Evolutionary conservation across 2,888 invertebrate species (phyloP).

Genomic region (Pterostichus niger): DNA sequence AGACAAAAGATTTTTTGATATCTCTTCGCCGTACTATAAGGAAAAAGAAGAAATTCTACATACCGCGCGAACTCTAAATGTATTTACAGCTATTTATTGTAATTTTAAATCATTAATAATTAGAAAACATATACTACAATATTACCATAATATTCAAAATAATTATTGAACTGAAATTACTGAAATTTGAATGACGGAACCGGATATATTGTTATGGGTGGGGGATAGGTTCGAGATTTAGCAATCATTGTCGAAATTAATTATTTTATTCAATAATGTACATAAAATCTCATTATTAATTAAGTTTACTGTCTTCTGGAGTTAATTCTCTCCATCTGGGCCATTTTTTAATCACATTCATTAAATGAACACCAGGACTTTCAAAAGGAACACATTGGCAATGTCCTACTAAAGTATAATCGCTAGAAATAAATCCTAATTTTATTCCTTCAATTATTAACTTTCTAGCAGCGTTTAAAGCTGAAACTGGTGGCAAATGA

Average conservation of each 20-base stretch:
- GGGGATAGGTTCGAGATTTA: no score
- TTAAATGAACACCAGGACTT: slow-evolving; percentile 79
- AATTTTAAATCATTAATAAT: no score
- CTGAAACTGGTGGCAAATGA: slow-evolving; percentile 75
- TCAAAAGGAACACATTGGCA: slow-evolving; percentile 78
- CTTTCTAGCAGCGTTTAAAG: slow-evolving; percentile 76
- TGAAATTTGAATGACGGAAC: no score
- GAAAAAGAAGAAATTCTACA: slow-evolving; percentile 14
- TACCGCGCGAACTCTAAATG: neutral
- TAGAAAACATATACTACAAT: neutral
- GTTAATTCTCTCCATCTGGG: slow-evolving; percentile 75
- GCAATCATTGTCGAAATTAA: no score
- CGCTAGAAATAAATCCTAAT: slow-evolving; percentile 76
- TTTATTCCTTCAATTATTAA: slow-evolving; percentile 77
- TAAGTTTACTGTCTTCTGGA: slow-evolving; percentile 39
- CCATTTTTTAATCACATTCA: slow-evolving; percentile 79
- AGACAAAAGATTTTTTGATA: slow-evolving; percentile 39
- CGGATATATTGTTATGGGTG: no score
- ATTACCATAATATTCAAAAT: no score
- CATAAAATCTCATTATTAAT: neutral
- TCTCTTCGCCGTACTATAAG: slow-evolving; percentile 27
- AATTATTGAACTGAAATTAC: no score
- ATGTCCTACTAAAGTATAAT: slow-evolving; percentile 79
- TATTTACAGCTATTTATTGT: neutral
- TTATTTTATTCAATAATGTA: no score